phyloP scores from a whole-genome alignment of 2,797 vertebrate species.

The Leptatherina wallacei region DNA sequence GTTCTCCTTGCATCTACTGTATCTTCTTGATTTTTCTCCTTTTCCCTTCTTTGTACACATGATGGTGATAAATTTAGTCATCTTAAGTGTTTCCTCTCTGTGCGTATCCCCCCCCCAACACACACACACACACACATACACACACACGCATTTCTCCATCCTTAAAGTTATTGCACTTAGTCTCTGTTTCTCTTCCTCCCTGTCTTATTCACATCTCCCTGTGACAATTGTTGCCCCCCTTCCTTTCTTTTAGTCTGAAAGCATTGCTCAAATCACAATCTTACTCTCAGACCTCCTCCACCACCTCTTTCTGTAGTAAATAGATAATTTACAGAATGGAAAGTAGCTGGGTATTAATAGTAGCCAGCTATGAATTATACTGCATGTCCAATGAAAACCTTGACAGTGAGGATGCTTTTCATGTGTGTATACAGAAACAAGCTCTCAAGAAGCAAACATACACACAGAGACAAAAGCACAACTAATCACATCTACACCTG shows the following conservation, averaged over 20 bases:
- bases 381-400: slow-evolving; percentile 49
- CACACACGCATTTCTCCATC: slow-evolving; percentile 49
- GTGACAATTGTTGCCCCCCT: slow-evolving; percentile 25
- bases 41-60: slow-evolving; percentile 59
- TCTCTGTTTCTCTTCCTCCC: slow-evolving; percentile 24
- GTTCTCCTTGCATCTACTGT: slow-evolving; percentile 38
- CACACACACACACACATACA: neutral
- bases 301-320: slow-evolving; percentile 58
- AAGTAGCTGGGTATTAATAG: slow-evolving; percentile 67
- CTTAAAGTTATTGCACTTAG: slow-evolving; percentile 55
- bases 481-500: slow-evolving; percentile 6
- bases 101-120: slow-evolving; percentile 58
- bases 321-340: slow-evolving; percentile 67
- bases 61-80: slow-evolving; percentile 83
- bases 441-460: neutral
- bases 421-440: slow-evolving; percentile 32
- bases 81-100: slow-evolving; percentile 80
- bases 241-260: slow-evolving; percentile 55
- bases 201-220: slow-evolving; percentile 18
- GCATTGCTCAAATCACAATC: slow-evolving; percentile 63
- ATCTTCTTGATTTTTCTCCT: slow-evolving; percentile 35
- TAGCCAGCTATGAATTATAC: slow-evolving; percentile 50
- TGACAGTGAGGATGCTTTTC: slow-evolving; percentile 33
- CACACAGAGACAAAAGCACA: neutral
- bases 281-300: slow-evolving; percentile 35